Base-by-base conservation (phyloP, 2,888 invertebrate species). In the Drosophila borealis region DNA sequence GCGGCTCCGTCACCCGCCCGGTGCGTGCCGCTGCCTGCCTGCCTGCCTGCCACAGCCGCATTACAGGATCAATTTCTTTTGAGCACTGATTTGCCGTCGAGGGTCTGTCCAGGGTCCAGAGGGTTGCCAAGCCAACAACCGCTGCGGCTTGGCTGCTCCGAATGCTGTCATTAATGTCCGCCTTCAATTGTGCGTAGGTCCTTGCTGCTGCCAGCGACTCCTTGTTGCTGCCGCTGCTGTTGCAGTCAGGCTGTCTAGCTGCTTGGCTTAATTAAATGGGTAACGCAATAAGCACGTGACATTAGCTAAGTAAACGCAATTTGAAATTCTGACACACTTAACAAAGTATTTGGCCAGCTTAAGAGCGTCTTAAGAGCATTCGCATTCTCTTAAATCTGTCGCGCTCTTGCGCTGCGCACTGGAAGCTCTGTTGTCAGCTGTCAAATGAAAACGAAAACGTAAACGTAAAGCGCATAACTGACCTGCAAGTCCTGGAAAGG, bases 241-340 rank as follows among this genome's bases (percentile, higher is more conserved):
- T 50, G 57, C 57, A 41, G 55, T 41, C 64, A 53, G 49, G n/a
- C 61, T 39, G 49, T 39, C 53, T 44, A 33, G 10, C 39, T 45
- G 62, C 46, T 46, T 56, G 61, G 37, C 75, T 70, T 66, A 77
- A 79, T 78, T 77, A 62, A 78, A 78, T 70, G 79, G 62, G 50
- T 74, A 78, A 74, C 66, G 74, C 67, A 78, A 61, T 74, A 59
- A 72, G 88, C 82, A 82, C 88, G 82, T 82, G 85, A 87, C 85
- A 76, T 70, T 81, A 75, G 65, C 65, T 14, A 74, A 49, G 68
- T 53, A 63, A 87, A 78, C 73, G 79, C 81, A 75, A 73, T 76
- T 81, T 76, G 50, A 51, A 78, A 78, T 70, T 80, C 68, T 68
- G 76, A 71, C 75, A 75, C 73, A 77, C 62, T 77, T 72, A 19